These are phyloP conservation scores for Gobio gobio DNA, from an alignment of 2,113 vertebrate species.

Conservation along the genomic window DNA sequence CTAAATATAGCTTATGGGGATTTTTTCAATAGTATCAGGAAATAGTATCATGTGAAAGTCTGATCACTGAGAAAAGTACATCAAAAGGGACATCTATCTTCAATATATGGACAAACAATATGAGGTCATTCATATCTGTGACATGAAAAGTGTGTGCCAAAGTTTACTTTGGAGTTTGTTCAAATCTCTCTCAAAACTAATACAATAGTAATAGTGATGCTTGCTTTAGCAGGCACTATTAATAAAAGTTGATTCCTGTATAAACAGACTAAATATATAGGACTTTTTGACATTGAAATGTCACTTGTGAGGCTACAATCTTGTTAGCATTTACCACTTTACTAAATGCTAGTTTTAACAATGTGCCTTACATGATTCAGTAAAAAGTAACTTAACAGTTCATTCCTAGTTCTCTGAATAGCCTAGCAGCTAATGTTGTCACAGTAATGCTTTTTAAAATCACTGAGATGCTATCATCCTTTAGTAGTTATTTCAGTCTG, in stretches of 20 bases:
- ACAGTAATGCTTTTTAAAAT: background rate
- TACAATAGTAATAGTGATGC: background rate
- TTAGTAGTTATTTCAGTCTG: slow-evolving; percentile 16
- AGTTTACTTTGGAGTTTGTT: background rate
- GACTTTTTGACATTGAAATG: background rate
- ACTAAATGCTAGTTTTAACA: background rate
- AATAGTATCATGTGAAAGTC: too few species aligned
- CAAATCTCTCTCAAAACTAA: background rate
- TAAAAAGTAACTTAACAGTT: background rate
- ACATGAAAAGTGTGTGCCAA: background rate
- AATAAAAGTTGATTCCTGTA: background rate
- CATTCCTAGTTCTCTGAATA: background rate
- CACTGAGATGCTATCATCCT: background rate
- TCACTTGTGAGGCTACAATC: background rate
- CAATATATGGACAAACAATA: background rate
- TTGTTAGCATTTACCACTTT: background rate
- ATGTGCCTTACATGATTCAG: background rate
- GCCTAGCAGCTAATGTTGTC: background rate
- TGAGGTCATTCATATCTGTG: background rate
- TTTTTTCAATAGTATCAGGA: too few species aligned
- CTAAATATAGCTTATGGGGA: too few species aligned
- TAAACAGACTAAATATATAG: background rate
- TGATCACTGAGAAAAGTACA: too few species aligned
- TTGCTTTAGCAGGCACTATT: background rate
- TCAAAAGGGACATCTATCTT: background rate